Conservation (phyloP, 1,140 invertebrate species). For the Pseudomyrmex concolor region DNA sequence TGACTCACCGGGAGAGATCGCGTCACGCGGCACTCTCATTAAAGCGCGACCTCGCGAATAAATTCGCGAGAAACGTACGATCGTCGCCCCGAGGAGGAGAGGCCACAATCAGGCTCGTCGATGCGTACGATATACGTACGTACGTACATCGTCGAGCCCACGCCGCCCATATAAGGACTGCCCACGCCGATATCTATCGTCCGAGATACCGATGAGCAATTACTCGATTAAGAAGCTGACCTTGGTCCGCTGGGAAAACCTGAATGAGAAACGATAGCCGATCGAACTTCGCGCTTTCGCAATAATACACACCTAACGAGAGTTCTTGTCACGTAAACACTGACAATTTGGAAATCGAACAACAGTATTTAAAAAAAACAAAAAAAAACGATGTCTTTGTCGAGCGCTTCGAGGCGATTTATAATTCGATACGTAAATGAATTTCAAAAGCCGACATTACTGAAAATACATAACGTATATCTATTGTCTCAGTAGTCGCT, state of each 20-base stretch:
- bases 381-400: too few species aligned
- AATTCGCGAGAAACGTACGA: constrained; percentile 9
- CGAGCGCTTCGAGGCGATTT: too few species aligned
- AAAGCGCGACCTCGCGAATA: constrained; percentile 36
- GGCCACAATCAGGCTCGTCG: not conserved
- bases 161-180: constrained; percentile 23
- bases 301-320: not conserved
- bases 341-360: not conserved
- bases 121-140: not conserved
- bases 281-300: not conserved
- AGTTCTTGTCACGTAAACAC: not conserved
- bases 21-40: constrained; percentile 36
- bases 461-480: too few species aligned
- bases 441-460: not conserved
- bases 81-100: not conserved
- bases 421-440: not conserved
- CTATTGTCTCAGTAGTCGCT: too few species aligned
- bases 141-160: constrained; percentile 33
- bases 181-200: constrained; percentile 52
- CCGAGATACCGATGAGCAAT: constrained; percentile 39
- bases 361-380: too few species aligned
- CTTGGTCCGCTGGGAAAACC: constrained; percentile 24
- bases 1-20: constrained; percentile 22
- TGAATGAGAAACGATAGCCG: constrained; percentile 10
- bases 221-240: constrained; percentile 18